These are phyloP conservation scores for Tineola bisselliella DNA, from an alignment of 2,888 invertebrate species.

Conservation along the genomic window DNA sequence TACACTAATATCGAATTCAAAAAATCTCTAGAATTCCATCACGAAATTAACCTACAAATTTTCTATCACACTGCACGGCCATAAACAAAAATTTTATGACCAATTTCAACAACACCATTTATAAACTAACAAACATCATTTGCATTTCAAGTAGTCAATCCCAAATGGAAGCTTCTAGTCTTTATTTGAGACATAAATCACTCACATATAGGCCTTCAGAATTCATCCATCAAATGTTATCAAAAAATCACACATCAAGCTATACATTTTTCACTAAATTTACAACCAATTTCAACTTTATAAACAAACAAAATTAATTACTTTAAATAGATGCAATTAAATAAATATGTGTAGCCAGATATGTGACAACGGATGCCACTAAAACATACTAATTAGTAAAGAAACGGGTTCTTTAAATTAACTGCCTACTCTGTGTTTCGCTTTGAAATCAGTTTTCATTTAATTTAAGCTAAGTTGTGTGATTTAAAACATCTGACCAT, in stretches of 20 bases:
- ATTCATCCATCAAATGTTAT: background rate
- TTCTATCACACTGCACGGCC: background rate
- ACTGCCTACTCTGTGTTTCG: background rate
- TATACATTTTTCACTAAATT: background rate
- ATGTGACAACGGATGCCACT: background rate
- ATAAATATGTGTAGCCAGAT: background rate
- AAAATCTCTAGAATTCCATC: background rate
- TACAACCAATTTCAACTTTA: background rate
- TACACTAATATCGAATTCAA: too few relatives aligned
- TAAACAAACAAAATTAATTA: background rate
- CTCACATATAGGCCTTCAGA: constrained; percentile 2
- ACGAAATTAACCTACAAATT: background rate
- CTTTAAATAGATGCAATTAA: background rate
- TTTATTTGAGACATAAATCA: constrained; percentile 4
- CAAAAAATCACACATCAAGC: background rate
- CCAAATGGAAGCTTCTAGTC: constrained; percentile 3
- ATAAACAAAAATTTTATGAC: constrained; percentile 6
- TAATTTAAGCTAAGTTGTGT: background rate
- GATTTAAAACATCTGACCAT: background rate
- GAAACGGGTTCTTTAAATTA: constrained; percentile 11
- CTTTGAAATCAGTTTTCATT: constrained; percentile 2
- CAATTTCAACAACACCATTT: constrained; percentile 1
- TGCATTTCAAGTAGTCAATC: constrained; percentile 6
- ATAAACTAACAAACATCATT: background rate
- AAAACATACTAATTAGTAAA: constrained; percentile 15